Percentiles rank a stretch among this genome's conserved stretches.
Conservation (phyloP, 1,140 invertebrate species). For the Bombus cullumanus region DNA sequence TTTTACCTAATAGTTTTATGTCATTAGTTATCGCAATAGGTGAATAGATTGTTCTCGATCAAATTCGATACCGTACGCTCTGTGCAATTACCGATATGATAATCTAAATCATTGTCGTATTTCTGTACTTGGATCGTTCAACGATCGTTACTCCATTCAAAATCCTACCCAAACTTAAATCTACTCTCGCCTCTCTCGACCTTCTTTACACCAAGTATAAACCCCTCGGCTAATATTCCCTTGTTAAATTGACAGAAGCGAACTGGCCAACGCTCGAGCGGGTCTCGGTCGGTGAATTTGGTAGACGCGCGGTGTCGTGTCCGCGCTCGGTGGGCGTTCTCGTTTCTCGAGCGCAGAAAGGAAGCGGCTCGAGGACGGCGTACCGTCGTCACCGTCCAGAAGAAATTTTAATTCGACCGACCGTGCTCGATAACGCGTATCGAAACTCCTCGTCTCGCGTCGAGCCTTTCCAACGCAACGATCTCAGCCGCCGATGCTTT, state of each 20-base stretch:
- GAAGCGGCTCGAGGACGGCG: constrained; percentile 42
- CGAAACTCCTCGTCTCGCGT: constrained; percentile 63
- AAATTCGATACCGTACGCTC: no score
- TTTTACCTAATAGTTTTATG: no score
- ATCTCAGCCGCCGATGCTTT: constrained; percentile 11
- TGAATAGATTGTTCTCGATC: no score
- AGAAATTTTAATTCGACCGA: constrained; percentile 69
- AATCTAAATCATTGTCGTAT: not conserved
- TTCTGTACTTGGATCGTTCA: not conserved
- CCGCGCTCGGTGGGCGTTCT: constrained; percentile 39
- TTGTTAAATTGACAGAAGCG: not conserved
- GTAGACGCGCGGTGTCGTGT: not conserved
- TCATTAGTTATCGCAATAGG: no score
- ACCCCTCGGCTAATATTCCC: not conserved
- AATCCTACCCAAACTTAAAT: no score
- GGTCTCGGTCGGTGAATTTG: constrained; percentile 20
- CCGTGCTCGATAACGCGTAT: constrained; percentile 68
- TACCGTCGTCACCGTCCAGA: constrained; percentile 28
- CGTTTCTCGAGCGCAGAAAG: constrained; percentile 50
- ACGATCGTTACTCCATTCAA: not conserved
- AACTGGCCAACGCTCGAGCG: not conserved
- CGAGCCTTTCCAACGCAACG: constrained; percentile 55
- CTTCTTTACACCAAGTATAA: not conserved
- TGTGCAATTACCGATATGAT: no score
- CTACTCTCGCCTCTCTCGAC: not conserved